These are phyloP conservation scores for Rhinogobius similis DNA, from an alignment of 2,113 vertebrate genomes.

Conservation along the genomic window DNA sequence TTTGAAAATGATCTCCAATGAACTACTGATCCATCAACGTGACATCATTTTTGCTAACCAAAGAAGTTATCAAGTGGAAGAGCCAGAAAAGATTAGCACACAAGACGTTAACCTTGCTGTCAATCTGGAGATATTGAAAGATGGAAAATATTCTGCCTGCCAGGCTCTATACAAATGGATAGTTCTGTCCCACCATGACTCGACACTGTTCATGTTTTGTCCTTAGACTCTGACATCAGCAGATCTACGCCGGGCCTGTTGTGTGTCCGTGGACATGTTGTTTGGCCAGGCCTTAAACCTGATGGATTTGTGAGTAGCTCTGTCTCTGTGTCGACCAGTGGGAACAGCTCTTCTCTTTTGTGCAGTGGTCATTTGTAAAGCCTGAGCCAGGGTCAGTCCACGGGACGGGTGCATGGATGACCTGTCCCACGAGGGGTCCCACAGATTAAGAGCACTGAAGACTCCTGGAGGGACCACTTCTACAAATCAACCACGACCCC, in stretches of 20 bases:
- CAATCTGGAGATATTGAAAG: too few relatives aligned
- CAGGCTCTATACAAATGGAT: too few relatives aligned
- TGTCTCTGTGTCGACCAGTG: not conserved
- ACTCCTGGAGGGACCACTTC: constrained; percentile 25
- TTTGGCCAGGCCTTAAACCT: constrained; percentile 15
- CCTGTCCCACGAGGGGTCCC: constrained; percentile 48
- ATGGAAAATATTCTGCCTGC: too few relatives aligned
- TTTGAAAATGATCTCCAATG: too few relatives aligned
- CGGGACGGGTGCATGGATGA: constrained; percentile 32
- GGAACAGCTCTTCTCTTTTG: constrained; percentile 18
- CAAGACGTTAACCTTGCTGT: too few relatives aligned
- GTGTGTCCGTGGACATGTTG: not conserved
- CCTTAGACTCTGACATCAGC: too few relatives aligned
- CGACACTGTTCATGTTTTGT: too few relatives aligned
- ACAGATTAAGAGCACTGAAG: constrained; percentile 41
- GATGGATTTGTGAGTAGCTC: not conserved
- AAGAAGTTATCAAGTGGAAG: too few relatives aligned
- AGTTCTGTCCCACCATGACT: not conserved
- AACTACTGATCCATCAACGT: too few relatives aligned
- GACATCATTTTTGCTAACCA: too few relatives aligned
- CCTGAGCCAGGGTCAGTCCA: constrained; percentile 19
- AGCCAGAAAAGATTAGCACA: too few relatives aligned
- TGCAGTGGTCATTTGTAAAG: constrained; percentile 51
- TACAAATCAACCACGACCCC: constrained; percentile 42
- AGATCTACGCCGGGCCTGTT: not conserved